Evolutionary conservation across 2,113 vertebrate genomes (phyloP), one percentile per base, ranked within the genome.

Genomic region (Thinocorus orbignyianus): DNA sequence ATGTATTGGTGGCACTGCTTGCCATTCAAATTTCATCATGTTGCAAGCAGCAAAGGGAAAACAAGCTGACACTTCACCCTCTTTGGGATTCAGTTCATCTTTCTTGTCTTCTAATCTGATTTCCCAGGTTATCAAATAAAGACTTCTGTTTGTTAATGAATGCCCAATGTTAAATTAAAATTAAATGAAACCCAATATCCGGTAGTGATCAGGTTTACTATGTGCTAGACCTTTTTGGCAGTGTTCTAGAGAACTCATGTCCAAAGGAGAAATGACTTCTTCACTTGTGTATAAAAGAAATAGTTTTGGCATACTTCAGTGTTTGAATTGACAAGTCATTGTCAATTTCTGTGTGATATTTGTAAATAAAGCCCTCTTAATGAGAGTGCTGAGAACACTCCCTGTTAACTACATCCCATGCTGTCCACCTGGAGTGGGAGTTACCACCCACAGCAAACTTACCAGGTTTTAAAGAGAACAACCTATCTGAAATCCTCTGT

Each of bases 401-500:
- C 81, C 93, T 61, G 23, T 95, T 77, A 96, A 16, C 42, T 86
- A 78, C 2, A 91, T 91, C 57, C 90, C 92, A 22, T 28, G 52
- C 26, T 74, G 81, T 44, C 96, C 94, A 30, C 70, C 73, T 66
- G n/a, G 52, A 74, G 79, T 61, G 15, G 94, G 92, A 41, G 92
- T 95, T 77, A 90, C n/a, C 42, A 96, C 78, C 1, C 93, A 88
- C 64, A 93, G 60, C 89, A 96, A 96, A 49, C 68, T n/a, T n/a
- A n/a, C n/a, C n/a, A n/a, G n/a, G n/a, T n/a, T n/a, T n/a, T n/a
- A n/a, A n/a, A n/a, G n/a, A n/a, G n/a, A n/a, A n/a, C n/a, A n/a
- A n/a, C 86, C 82, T 15, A 37, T 95, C 79, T 61, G 42, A 30
- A 94, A 79, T 37, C 93, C 90, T 58, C 76, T 58, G 17, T 44